Conservation (phyloP, 2,888 invertebrate genomes). For the Noctua janthina region DNA sequence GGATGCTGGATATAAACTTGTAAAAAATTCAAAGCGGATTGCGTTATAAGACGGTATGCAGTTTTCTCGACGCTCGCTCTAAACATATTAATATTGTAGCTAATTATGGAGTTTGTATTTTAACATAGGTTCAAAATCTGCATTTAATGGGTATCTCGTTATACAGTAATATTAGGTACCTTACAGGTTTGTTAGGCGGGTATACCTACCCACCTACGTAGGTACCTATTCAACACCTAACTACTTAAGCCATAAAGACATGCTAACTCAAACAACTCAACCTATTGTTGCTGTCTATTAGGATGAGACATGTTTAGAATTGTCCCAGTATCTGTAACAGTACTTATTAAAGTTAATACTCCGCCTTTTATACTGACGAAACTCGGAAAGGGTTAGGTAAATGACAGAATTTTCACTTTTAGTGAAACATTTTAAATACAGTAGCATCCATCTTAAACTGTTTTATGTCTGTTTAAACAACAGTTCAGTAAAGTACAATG, state of each 20-base stretch:
- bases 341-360: not conserved
- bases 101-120: not conserved
- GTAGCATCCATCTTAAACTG: slow-evolving; percentile 13
- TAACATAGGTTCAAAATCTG: not conserved
- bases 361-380: not conserved
- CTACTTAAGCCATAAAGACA: not conserved
- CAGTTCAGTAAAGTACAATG: slow-evolving; percentile 33
- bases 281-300: not conserved
- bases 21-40: slow-evolving; percentile 20
- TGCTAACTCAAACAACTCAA: not conserved
- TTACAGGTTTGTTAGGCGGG: not conserved
- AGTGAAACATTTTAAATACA: slow-evolving; percentile 19
- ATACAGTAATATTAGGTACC: not conserved
- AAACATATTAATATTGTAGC: not conserved
- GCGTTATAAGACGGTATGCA: not conserved
- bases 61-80: not conserved
- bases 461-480: slow-evolving; percentile 39
- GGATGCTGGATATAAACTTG: slow-evolving; percentile 17
- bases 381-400: not conserved
- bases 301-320: not conserved
- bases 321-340: not conserved
- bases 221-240: not conserved
- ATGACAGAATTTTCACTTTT: not conserved
- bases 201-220: not conserved
- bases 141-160: not conserved